These are phyloP conservation scores for Endomychus coccineus DNA, from an alignment of 2,888 invertebrate genomes.

Conservation along the genomic window DNA sequence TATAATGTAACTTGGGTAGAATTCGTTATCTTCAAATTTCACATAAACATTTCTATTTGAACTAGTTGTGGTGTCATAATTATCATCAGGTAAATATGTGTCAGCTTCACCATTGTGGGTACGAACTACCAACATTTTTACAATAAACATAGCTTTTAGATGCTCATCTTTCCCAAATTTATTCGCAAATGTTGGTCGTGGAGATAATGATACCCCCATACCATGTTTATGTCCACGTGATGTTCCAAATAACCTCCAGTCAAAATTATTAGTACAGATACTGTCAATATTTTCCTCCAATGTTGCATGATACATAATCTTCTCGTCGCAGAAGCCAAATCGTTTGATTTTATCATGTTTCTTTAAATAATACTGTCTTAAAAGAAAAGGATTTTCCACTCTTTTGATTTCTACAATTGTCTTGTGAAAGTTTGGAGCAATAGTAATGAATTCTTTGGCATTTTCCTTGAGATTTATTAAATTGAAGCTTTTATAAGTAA, in stretches of 20 bases:
- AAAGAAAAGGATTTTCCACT: slow-evolving; percentile 4
- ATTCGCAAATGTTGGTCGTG: neutral
- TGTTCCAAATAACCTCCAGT: slow-evolving; percentile 6
- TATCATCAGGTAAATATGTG: neutral
- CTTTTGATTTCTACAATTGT: neutral
- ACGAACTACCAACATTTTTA: neutral
- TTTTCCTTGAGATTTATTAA: no score
- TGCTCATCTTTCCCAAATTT: neutral
- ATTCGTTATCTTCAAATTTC: slow-evolving; percentile 11
- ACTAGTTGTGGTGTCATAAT: slow-evolving; percentile 3
- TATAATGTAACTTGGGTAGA: slow-evolving; percentile 3
- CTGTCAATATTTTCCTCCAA: neutral
- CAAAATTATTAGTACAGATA: slow-evolving; percentile 5
- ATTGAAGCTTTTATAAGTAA: no score
- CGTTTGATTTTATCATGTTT: neutral
- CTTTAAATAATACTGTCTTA: slow-evolving; percentile 5
- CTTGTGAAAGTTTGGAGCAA: slow-evolving; percentile 4
- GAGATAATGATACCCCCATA: slow-evolving; percentile 5
- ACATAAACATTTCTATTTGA: slow-evolving; percentile 8
- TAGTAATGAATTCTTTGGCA: no score
- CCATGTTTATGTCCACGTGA: slow-evolving; percentile 7
- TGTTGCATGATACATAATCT: slow-evolving; percentile 4
- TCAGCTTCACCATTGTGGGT: neutral
- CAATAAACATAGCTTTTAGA: neutral
- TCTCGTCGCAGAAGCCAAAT: neutral